A percentile compares a stretch with the other conserved stretches of the same genome.
These are phyloP conservation scores for Littorina saxatilis DNA, from an alignment of 1,140 invertebrate genomes.

Conservation along the genomic window DNA sequence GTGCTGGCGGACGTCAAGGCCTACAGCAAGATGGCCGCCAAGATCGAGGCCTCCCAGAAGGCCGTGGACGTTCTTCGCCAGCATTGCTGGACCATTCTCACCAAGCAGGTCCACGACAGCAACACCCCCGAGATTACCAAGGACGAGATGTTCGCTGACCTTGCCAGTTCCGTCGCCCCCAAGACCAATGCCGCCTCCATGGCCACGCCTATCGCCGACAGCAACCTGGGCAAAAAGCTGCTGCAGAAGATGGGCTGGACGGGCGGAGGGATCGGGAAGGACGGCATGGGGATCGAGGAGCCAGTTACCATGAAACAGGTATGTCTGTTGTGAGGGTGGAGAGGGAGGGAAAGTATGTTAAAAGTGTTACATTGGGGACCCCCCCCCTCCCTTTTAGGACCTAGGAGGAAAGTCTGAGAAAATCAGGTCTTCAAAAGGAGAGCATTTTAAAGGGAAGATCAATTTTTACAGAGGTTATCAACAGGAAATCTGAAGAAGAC, in stretches of 20 bases:
- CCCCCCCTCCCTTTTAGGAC: too few relatives aligned
- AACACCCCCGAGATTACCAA: conserved; percentile 54
- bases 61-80: conserved; percentile 58
- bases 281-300: conserved; percentile 81
- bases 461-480: too few relatives aligned
- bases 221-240: conserved; percentile 83
- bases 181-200: conserved; percentile 59
- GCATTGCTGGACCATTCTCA: conserved; percentile 74
- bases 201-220: conserved; percentile 69
- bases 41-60: conserved; percentile 49
- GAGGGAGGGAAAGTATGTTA: too few relatives aligned
- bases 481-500: too few relatives aligned
- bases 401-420: too few relatives aligned
- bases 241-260: conserved; percentile 89
- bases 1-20: conserved; percentile 47
- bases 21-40: conserved; percentile 49
- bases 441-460: too few relatives aligned
- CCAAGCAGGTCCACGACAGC: conserved; percentile 79
- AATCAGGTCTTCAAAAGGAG: too few relatives aligned
- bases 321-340: too few relatives aligned
- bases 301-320: conserved; percentile 76
- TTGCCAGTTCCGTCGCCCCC: conserved; percentile 26
- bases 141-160: conserved; percentile 76
- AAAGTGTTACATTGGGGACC: too few relatives aligned
- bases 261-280: conserved; percentile 85